phyloP scores from a whole-genome alignment of 2,888 invertebrate genomes.

The Xestia ashworthii region DNA sequence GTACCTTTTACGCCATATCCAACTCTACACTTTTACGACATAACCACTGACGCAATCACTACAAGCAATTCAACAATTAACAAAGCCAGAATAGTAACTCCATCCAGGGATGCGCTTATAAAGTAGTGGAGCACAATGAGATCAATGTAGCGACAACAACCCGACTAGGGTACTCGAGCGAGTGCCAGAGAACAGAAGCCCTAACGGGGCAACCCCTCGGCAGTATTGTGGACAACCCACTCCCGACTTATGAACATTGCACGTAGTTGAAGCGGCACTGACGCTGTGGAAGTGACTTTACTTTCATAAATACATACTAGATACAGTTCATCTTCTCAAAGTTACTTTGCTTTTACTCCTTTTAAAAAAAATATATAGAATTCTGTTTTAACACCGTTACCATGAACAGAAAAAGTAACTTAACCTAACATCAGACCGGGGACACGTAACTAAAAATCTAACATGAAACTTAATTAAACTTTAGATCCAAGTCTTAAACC shows the following conservation, averaged over 20 bases:
- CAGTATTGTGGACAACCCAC: constrained; percentile 40
- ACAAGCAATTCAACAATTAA: constrained; percentile 20
- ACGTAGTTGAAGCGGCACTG: background rate
- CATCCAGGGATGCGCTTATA: constrained; percentile 10
- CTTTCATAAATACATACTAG: background rate
- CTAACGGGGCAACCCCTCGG: constrained; percentile 23
- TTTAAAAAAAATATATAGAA: too few species aligned
- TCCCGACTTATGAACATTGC: constrained; percentile 3
- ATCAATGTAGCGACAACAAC: constrained; percentile 41
- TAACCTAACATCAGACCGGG: background rate
- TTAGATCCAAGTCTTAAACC: background rate
- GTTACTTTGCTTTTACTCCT: background rate
- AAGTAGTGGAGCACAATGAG: constrained; percentile 32
- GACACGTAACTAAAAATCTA: background rate
- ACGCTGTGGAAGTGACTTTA: background rate
- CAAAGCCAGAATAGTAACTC: constrained; percentile 6
- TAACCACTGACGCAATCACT: background rate
- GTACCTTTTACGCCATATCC: background rate
- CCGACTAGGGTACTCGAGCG: constrained; percentile 15
- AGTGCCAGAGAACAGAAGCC: constrained; percentile 9
- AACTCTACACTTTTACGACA: background rate
- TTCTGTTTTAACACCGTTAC: background rate
- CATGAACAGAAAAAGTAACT: background rate
- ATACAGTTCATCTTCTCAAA: background rate
- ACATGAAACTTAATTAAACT: constrained; percentile 7